Conservation (phyloP, 2,113 vertebrate species). For the Hystrix cristata region DNA sequence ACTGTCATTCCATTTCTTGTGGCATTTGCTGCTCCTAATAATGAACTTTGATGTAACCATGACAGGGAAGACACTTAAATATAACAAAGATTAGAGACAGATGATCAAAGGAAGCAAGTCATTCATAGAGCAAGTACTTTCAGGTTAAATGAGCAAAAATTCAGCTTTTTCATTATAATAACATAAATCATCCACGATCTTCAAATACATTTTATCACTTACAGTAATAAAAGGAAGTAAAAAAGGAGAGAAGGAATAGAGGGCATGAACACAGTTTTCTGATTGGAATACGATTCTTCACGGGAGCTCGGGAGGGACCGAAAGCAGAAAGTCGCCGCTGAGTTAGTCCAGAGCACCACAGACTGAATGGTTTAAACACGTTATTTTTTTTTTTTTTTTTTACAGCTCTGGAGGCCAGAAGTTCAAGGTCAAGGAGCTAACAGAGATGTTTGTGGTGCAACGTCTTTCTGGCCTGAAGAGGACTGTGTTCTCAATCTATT, state of each 20-base stretch:
- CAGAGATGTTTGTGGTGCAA: neutral
- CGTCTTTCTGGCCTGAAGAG: neutral
- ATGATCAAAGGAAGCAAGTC: neutral
- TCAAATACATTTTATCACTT: neutral
- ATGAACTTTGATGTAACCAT: neutral
- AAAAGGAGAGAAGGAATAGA: neutral
- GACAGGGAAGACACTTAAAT: neutral
- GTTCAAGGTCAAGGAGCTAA: neutral
- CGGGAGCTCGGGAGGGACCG: neutral
- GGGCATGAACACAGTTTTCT: neutral
- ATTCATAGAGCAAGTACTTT: neutral
- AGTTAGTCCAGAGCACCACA: neutral
- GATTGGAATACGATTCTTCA: neutral
- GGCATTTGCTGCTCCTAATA: slow-evolving; percentile 1
- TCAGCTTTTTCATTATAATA: neutral
- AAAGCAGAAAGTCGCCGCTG: neutral
- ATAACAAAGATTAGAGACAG: neutral
- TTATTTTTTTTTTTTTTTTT: neutral
- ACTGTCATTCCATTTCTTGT: neutral
- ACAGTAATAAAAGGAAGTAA: neutral
- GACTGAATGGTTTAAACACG: neutral
- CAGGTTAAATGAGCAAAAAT: slow-evolving; percentile 38
- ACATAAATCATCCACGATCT: neutral
- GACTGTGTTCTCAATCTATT: neutral
- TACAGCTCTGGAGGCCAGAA: neutral